Base-by-base conservation (phyloP, 2,797 vertebrate genomes). In the Cyprinodon diabolis region DNA sequence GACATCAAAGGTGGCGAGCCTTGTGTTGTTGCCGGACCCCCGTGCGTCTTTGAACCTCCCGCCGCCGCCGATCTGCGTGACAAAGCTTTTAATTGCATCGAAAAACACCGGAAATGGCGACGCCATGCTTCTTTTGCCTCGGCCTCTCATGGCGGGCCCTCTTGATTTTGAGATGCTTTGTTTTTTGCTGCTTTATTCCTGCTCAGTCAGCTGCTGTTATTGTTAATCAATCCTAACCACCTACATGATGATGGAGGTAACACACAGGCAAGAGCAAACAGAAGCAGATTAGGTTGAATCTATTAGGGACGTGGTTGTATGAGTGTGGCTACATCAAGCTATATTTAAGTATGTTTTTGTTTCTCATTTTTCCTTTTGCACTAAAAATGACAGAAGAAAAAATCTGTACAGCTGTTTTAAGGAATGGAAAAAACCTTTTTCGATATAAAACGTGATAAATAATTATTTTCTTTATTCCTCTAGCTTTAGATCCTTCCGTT, bases 61-160 rank as follows among this genome's bases (percentile, higher is more conserved):
- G 92, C 21, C 90, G 83, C 89, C 92, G 19, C 89, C 91, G 81
- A 93, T 95, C 94, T 92, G 87, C 78, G 87, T 89, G 91, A 96
- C 93, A 95, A 96, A 96, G 94, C 94, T 93, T 30, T 96, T 95
- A 96, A 96, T 97, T 95, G 95, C 94, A 96, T 95, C 94, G 96
- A 94, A 96, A 91, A 94, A 88, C 72, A 89, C 74, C 76, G 77
- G 69, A 80, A 78, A 68, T 66, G 10, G 12, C 35, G 17, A 13
- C 17, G 14, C 49, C 54, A 25, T 57, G 0, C 68, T 71, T 68
- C 67, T 71, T 67, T 12, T 4, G 45, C 43, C 66, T 7, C 15
- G 43, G 76, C 51, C 79, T 83, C 74, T 84, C 81, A 71, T 84
- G 13, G 23, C 62, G 23, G 78, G 58, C 68, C 60, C 70, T 77